Base-by-base conservation (phyloP, 2,113 vertebrate species). In the Oreochromis aureus region DNA sequence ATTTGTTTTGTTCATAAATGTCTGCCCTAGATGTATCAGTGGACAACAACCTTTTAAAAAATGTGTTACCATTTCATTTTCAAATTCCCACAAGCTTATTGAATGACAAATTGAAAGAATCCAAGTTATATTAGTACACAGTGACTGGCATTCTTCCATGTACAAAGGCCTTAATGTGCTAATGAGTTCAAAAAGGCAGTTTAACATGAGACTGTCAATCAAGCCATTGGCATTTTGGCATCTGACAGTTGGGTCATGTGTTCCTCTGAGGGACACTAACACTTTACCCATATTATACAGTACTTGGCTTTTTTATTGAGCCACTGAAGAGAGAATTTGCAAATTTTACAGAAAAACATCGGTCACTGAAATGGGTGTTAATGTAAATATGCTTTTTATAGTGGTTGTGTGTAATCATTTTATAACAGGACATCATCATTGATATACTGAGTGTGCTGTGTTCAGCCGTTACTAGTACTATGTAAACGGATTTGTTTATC, bases 191-290 rank as follows among this genome's bases (percentile, higher is more conserved):
- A 96, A 95, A 89, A 91, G 88, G 89, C 88, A 95, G 93, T 96
- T 96, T 96, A 95, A 95, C 95, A 93, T 92, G 86, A 76, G 84
- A 83, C 89, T 96, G 95, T 95, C 96, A 96, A 96, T 96, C 95
- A 96, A 93, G 91, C 92, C 93, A 54, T 87, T 94, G 93, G 95
- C 93, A 94, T 95, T 95, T 96, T 93, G 90, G 87, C 90, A 89
- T 95, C 89, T 95, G 95, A 96, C 94, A 95, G 90, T 83, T 30
- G 81, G 89, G 89, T 93, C 94, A 91, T 91, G 87, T 81, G 73
- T 91, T 93, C 93, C 95, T 96, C 89, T 83, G 87, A 95, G 95
- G 89, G 91, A 95, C 90, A 91, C 3, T 16, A 94, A 87, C 88
- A 91, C 90, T 93, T 93, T 95, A 91, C 80, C 83, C 91, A 93